These are phyloP conservation scores for Nansenia antarctica DNA, from an alignment of 2,113 vertebrate species.

Conservation along the genomic window DNA sequence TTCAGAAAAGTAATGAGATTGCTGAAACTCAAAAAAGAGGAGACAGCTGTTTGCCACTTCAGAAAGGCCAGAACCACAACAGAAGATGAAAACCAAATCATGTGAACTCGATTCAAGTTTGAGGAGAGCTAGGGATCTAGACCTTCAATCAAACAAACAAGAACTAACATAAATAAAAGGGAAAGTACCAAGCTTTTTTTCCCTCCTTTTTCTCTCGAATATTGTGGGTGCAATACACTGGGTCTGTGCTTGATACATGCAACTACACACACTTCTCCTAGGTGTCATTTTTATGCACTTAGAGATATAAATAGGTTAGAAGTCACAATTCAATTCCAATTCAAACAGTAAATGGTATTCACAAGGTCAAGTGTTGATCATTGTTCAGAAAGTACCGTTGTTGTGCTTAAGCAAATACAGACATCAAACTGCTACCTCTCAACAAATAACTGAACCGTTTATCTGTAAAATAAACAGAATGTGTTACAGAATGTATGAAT, in stretches of 20 bases:
- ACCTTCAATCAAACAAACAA: conserved; percentile 21
- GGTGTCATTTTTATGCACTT: conserved; percentile 15
- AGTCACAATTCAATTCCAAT: conserved; percentile 44
- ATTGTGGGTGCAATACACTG: neutral
- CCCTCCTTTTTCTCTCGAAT: neutral
- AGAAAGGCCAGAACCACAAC: conserved; percentile 15
- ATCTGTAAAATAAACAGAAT: neutral
- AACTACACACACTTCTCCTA: conserved; percentile 1
- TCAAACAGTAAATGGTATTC: conserved; percentile 50
- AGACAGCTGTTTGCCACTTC: conserved; percentile 8
- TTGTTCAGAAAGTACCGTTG: conserved; percentile 2
- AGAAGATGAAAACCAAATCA: conserved; percentile 3
- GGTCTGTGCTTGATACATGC: conserved; percentile 19
- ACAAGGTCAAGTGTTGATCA: conserved; percentile 16
- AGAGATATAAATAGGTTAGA: conserved; percentile 42
- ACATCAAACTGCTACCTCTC: conserved; percentile 12
- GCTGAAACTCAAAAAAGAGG: conserved; percentile 4
- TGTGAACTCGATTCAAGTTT: conserved; percentile 6
- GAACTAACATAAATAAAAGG: conserved; percentile 19
- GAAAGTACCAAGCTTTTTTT: conserved; percentile 41
- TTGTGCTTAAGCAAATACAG: conserved; percentile 7
- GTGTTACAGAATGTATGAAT: conserved; percentile 23
- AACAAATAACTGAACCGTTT: neutral
- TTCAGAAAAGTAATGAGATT: conserved; percentile 14
- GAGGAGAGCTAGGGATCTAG: conserved; percentile 17